A percentile compares a stretch with the other conserved stretches of the same genome.
Conservation (phyloP, 1,140 invertebrate genomes). For the Leptopilina boulardi region DNA sequence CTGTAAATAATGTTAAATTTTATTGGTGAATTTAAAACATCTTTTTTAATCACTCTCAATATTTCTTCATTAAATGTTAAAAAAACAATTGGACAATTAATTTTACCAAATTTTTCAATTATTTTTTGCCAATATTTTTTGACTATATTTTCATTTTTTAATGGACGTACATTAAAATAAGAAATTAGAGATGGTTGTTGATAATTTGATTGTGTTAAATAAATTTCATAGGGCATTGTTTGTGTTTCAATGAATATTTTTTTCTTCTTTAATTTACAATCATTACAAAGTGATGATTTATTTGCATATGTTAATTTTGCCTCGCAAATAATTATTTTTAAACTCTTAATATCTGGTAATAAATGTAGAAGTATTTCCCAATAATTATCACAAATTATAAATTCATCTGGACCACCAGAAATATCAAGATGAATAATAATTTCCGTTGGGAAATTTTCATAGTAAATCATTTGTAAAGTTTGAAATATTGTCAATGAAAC, state of each 20-base stretch:
- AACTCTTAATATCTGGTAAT: background rate
- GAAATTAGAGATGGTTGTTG: background rate
- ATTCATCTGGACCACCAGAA: no score
- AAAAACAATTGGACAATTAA: background rate
- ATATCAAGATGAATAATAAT: background rate
- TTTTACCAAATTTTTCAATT: background rate
- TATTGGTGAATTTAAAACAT: background rate
- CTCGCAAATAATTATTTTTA: background rate
- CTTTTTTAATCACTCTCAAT: background rate
- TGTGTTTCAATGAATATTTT: constrained; percentile 1
- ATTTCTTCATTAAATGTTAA: background rate
- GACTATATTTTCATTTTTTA: no score
- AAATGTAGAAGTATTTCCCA: constrained; percentile 4
- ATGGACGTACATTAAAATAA: background rate
- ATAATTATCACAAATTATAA: background rate
- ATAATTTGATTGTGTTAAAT: background rate
- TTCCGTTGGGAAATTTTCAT: background rate
- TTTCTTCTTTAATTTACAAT: background rate
- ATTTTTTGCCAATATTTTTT: no score
- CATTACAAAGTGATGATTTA: background rate
- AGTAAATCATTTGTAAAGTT: background rate
- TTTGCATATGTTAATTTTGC: background rate
- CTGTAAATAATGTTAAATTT: background rate
- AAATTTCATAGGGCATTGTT: background rate
- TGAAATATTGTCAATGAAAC: background rate